Base-by-base conservation (phyloP, 2,797 vertebrate species). In the Coilia nasus region DNA sequence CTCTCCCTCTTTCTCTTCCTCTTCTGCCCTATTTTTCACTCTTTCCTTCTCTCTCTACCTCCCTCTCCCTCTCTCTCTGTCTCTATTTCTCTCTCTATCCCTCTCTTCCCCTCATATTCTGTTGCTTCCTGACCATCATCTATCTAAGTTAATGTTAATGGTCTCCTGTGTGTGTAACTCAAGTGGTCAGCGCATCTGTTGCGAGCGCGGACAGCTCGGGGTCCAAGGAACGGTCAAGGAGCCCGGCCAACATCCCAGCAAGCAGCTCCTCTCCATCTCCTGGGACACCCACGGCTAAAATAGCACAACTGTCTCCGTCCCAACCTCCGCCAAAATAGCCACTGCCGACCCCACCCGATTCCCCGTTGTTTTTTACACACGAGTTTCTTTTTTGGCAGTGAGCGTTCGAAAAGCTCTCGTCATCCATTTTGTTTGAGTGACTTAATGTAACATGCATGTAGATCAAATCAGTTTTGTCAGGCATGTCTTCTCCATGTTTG, bases 1-100 rank as follows among this genome's bases (percentile, higher is more conserved):
- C 50, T 54, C 50, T 3, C 50, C 7, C 7, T 54, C 14, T 56
- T 71, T n/a, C n/a, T n/a, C 46, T 47, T 47, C 46, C 3, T 47
- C 14, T 56, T 71, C 84, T 82, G 54, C 35, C 59, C 50, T 47
- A n/a, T 71, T 35, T 81, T 87, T 84, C 82, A 88, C 88, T 85
- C 23, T 85, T 60, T 64, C 83, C 82, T 82, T 57, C 82, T 82
- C 11, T 57, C 25, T 81, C 0, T 15, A 19, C 44, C 62, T 47
- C 81, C 21, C n/a, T 82, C 54, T 47, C 60, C 84, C 46, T 67
- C 64, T 78, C 6, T 82, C 44, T 82, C 62, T 84, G 15, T 59
- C 82, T 85, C 82, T 81, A 84, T 85, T 82, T 83, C 67, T 47
- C 83, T 81, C 83, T 60, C 80, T 83, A 9, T 54, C 50, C 14